Conservation (phyloP, 2,888 invertebrate genomes). For the Zygogramma bicolorata region DNA sequence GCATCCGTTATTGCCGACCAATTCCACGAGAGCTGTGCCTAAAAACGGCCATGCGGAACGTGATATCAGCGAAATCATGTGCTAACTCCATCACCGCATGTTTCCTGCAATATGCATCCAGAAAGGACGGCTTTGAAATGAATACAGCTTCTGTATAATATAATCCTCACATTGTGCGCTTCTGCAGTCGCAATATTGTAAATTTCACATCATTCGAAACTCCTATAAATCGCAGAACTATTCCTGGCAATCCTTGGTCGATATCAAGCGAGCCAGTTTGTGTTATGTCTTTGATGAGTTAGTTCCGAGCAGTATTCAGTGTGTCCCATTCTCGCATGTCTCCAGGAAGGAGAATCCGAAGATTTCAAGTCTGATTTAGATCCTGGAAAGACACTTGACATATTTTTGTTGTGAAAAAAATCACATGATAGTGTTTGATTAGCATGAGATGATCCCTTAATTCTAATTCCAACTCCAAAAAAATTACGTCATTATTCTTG, state of each 20-base stretch:
- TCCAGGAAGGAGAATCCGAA: too few species aligned
- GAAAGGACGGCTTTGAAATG: conserved; percentile 34
- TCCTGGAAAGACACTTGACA: too few species aligned
- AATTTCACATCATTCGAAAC: conserved; percentile 25
- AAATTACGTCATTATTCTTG: too few species aligned
- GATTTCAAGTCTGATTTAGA: too few species aligned
- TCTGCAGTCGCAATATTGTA: conserved; percentile 35
- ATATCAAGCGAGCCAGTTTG: background rate
- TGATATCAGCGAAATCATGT: conserved; percentile 40
- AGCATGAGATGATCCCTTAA: too few species aligned
- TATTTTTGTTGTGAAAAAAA: too few species aligned
- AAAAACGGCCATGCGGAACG: conserved; percentile 26
- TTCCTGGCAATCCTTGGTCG: background rate
- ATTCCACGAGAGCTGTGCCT: background rate
- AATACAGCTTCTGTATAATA: conserved; percentile 36
- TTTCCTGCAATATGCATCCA: conserved; percentile 42
- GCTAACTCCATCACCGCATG: conserved; percentile 42
- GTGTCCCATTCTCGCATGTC: too few species aligned
- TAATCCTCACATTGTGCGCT: conserved; percentile 43
- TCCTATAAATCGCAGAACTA: conserved; percentile 28
- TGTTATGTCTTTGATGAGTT: background rate
- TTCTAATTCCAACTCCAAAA: too few species aligned
- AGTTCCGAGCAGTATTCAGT: background rate
- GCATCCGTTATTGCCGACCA: background rate
- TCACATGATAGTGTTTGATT: too few species aligned